Percentiles rank a stretch among this genome's conserved stretches.
Evolutionary conservation across 2,797 vertebrate genomes (phyloP).

Genomic region (Trachops cirrhosus): DNA sequence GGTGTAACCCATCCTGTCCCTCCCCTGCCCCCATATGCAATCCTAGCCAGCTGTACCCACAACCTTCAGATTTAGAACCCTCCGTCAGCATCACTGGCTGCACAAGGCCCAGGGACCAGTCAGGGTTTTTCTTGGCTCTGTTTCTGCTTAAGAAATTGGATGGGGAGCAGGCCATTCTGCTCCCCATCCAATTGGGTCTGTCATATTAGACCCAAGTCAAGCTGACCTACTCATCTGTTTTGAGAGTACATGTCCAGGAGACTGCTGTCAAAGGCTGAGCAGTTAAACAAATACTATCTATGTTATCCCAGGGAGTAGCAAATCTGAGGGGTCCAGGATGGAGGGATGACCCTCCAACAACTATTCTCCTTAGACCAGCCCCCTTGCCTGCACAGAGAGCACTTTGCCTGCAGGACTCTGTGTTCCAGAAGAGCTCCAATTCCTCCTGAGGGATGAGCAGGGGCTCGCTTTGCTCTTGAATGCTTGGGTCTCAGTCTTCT

Average conservation of each 20-base stretch:
- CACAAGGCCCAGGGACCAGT: not conserved
- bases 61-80: not conserved
- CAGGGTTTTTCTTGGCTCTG: constrained; percentile 12
- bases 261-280: not conserved
- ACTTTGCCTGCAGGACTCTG: not conserved
- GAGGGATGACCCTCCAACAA: not conserved
- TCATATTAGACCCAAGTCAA: constrained; percentile 12
- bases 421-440: not conserved
- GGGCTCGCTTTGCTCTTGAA: not conserved
- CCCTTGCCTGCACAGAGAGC: not conserved
- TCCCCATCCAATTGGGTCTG: no score
- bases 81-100: not conserved
- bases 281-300: not conserved
- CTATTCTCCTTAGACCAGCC: not conserved
- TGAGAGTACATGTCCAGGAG: not conserved
- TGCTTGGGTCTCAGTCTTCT: not conserved
- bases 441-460: not conserved
- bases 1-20: not conserved
- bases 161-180: no score
- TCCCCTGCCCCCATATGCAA: rapidly evolving
- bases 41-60: not conserved
- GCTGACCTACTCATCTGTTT: constrained; percentile 19
- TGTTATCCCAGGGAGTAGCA: not conserved
- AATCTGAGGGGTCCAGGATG: not conserved
- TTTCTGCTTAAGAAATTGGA: constrained; percentile 23